These are phyloP conservation scores for Gorilla gorilla DNA, from an alignment of 2,113 vertebrate genomes.

Conservation along the genomic window DNA sequence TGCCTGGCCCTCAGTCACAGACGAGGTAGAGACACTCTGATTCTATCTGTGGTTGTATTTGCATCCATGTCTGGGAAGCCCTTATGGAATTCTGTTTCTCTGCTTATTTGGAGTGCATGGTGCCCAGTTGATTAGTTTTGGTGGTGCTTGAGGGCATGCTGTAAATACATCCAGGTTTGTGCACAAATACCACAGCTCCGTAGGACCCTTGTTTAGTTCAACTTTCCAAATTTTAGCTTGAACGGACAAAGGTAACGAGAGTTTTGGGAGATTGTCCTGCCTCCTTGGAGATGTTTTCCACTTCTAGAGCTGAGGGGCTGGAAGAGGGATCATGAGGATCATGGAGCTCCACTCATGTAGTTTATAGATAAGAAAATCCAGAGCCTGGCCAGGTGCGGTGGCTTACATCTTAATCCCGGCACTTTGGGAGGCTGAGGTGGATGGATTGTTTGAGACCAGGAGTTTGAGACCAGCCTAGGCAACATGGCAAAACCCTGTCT, in stretches of 20 bases:
- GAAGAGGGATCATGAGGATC: not conserved
- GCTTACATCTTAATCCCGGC: too few species aligned
- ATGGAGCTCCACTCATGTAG: accelerated
- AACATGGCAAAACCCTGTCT: too few species aligned
- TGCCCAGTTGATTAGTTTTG: slow-evolving; percentile 35
- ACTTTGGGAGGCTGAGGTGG: too few species aligned
- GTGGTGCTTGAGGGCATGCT: slow-evolving; percentile 15
- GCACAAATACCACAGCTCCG: not conserved
- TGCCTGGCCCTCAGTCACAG: not conserved
- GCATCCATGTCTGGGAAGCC: not conserved
- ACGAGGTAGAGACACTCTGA: not conserved
- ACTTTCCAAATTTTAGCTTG: not conserved
- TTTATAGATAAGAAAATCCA: not conserved
- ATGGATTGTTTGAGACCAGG: too few species aligned
- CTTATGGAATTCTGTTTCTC: not conserved
- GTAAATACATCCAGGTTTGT: slow-evolving; percentile 11
- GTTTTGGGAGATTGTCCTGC: not conserved
- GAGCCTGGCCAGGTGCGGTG: too few species aligned
- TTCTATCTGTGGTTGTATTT: not conserved
- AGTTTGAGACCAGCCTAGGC: too few species aligned
- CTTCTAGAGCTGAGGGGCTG: not conserved
- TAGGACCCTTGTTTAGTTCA: not conserved
- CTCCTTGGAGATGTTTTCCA: not conserved
- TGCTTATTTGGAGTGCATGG: not conserved
- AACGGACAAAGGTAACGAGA: not conserved